phyloP scores from a whole-genome alignment of 1,140 invertebrate genomes.

The Pachypsylla venusta region DNA sequence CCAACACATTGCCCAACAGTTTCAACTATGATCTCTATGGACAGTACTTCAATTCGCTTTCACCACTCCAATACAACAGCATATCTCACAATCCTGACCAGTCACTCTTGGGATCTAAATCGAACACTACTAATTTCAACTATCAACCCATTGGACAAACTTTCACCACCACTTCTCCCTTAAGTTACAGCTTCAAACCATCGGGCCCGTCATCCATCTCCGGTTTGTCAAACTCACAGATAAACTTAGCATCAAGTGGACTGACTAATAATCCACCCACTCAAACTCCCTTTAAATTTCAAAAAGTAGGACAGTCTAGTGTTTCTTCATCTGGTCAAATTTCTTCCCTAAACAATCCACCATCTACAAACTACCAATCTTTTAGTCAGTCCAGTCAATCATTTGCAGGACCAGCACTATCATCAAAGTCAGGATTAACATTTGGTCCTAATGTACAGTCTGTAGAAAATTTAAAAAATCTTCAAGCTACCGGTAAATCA shows the following conservation, averaged over 20 bases:
- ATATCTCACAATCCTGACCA: no score
- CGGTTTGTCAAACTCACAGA: background rate
- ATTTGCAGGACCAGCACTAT: background rate
- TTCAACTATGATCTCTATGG: no score
- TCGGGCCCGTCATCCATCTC: background rate
- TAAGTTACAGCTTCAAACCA: conserved; percentile 4
- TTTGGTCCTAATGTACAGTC: background rate
- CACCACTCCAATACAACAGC: no score
- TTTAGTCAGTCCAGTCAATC: background rate
- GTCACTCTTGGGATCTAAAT: no score
- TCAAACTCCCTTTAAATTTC: background rate
- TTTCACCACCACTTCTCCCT: background rate
- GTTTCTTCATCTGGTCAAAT: background rate
- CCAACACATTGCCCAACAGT: no score
- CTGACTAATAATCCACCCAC: background rate
- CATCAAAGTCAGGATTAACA: background rate
- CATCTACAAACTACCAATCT: background rate
- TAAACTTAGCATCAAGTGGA: no score
- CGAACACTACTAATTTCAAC: background rate
- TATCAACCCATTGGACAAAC: background rate
- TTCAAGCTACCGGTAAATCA: background rate
- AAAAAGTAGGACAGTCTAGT: background rate
- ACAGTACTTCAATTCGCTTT: no score
- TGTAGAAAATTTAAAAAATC: background rate
- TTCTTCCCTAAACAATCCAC: background rate